Conservation (phyloP, 2,797 vertebrate species). For the Xerus rutilus region DNA sequence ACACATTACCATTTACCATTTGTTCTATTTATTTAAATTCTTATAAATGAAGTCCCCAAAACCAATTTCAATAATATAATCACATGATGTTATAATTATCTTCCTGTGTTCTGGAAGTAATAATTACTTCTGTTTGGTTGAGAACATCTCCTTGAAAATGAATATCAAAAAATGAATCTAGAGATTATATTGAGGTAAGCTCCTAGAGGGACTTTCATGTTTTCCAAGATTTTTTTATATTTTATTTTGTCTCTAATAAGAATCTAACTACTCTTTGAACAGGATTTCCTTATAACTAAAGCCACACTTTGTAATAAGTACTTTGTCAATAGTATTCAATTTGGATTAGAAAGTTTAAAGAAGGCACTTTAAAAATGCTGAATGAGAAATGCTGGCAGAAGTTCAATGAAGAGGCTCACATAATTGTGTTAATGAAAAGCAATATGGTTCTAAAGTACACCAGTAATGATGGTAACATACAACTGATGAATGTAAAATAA, state of each 20-base stretch:
- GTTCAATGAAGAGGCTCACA: neutral
- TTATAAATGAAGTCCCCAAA: neutral
- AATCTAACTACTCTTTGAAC: neutral
- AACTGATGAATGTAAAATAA: neutral
- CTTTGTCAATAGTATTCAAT: neutral
- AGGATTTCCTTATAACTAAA: neutral
- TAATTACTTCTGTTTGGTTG: slow-evolving; percentile 19
- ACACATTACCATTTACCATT: neutral
- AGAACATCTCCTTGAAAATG: neutral
- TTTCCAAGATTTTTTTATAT: slow-evolving; percentile 38
- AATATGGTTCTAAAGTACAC: neutral
- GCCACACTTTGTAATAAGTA: neutral
- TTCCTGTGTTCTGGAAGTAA: neutral
- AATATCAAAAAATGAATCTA: slow-evolving; percentile 8
- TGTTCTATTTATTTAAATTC: slow-evolving; percentile 45
- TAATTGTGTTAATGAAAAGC: neutral
- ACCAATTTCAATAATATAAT: neutral
- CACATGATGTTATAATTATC: neutral
- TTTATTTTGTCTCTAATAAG: slow-evolving; percentile 18
- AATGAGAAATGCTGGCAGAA: neutral
- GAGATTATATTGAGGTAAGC: neutral
- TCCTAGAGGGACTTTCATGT: neutral
- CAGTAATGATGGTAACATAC: neutral
- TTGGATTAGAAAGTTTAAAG: slow-evolving; percentile 22
- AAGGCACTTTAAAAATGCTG: slow-evolving; percentile 31